A percentile compares a stretch with the other conserved stretches of the same genome.
Conservation (phyloP, 2,888 invertebrate species). For the Campopleginae sp. region DNA sequence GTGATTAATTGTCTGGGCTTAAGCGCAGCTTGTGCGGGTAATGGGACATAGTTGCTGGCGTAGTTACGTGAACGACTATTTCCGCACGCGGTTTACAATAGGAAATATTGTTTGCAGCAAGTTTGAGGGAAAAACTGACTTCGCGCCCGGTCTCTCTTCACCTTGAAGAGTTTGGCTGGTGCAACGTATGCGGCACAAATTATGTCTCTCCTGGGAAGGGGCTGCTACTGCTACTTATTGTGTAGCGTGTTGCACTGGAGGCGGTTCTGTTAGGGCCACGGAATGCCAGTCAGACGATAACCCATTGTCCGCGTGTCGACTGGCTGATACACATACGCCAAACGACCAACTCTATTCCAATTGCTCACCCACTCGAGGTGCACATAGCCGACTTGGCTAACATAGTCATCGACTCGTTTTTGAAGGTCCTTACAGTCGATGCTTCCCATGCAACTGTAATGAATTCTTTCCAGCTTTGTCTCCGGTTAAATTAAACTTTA, state of each 20-base stretch:
- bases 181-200: constrained; percentile 60
- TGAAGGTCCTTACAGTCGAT: not conserved
- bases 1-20: not conserved
- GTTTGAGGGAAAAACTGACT: constrained; percentile 36
- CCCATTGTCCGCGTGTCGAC: constrained; percentile 72
- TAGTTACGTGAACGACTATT: constrained; percentile 34
- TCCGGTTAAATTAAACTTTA: not conserved
- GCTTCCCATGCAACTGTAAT: not conserved
- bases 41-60: not conserved
- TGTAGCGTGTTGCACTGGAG: constrained; percentile 27
- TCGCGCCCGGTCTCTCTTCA: constrained; percentile 25
- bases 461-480: not conserved
- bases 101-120: constrained; percentile 29
- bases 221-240: not conserved
- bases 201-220: constrained; percentile 63
- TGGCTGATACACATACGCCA: constrained; percentile 71
- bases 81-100: constrained; percentile 24
- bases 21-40: not conserved
- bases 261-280: constrained; percentile 65
- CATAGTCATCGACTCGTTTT: not conserved
- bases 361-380: constrained; percentile 47
- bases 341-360: constrained; percentile 55
- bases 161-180: constrained; percentile 45
- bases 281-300: constrained; percentile 74
- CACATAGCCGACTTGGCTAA: constrained; percentile 20